Conservation (phyloP, 2,888 invertebrate genomes). For the Galeopsomyia nigrocyanea region DNA sequence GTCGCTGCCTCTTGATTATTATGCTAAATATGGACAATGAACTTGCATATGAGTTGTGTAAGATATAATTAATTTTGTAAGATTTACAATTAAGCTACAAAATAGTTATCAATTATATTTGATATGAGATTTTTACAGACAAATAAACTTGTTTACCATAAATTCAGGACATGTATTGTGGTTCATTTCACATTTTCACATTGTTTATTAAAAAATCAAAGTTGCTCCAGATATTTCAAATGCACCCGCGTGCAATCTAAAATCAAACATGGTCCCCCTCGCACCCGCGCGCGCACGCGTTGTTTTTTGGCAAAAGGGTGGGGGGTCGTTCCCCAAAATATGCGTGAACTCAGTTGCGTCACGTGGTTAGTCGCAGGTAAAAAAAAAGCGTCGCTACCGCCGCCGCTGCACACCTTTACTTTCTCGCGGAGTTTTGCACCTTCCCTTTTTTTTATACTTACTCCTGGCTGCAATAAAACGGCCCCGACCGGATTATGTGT, state of each 20-base stretch:
- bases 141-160: conserved; percentile 4
- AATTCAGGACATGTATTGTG: no score
- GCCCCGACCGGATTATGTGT: conserved; percentile 44
- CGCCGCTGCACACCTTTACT: not conserved
- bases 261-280: no score
- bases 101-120: no score
- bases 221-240: no score
- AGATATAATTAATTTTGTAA: conserved; percentile 17
- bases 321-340: no score
- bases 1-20: conserved; percentile 21
- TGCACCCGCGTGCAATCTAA: no score
- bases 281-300: no score
- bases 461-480: conserved; percentile 19
- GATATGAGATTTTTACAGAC: not conserved
- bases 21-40: not conserved
- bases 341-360: no score
- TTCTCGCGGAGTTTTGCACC: conserved; percentile 14
- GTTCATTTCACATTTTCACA: no score
- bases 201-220: no score
- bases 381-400: not conserved
- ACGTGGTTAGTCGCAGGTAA: conserved; percentile 15
- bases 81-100: conserved; percentile 1
- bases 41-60: conserved; percentile 28
- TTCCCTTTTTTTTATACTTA: conserved; percentile 7
- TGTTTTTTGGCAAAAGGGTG: no score